Conservation (phyloP, 2,888 invertebrate species). For the Siphlonurus alternatus region DNA sequence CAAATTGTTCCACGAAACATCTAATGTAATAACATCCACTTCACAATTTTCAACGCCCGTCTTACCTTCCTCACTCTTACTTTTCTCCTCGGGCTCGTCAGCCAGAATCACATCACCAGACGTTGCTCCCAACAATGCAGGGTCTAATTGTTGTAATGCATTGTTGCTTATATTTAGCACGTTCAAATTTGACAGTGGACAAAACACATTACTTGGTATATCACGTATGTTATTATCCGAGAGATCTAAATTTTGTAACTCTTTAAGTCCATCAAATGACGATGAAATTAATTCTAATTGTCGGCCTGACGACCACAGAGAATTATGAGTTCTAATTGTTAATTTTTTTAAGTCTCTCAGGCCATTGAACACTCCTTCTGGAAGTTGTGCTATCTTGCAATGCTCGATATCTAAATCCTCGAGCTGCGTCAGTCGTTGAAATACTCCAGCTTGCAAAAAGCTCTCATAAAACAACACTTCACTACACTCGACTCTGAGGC, state of each 20-base stretch:
- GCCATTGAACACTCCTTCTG: constrained; percentile 62
- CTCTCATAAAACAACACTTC: constrained; percentile 64
- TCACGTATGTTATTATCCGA: constrained; percentile 83
- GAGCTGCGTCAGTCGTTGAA: constrained; percentile 52
- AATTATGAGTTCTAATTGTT: constrained; percentile 60
- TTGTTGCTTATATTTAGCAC: constrained; percentile 74
- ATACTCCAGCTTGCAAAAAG: constrained; percentile 49
- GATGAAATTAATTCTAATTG: constrained; percentile 53
- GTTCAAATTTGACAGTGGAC: constrained; percentile 60
- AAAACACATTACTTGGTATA: constrained; percentile 70
- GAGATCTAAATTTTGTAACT: constrained; percentile 67
- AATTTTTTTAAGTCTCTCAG: constrained; percentile 61
- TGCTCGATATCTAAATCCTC: constrained; percentile 57
- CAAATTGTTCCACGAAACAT: constrained; percentile 72
- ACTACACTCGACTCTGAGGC: constrained; percentile 58
- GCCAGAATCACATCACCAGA: constrained; percentile 16
- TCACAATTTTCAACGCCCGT: constrained; percentile 33
- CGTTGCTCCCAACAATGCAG: constrained; percentile 67
- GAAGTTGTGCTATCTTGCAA: constrained; percentile 63
- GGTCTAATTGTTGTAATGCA: constrained; percentile 71
- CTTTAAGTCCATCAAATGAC: constrained; percentile 40
- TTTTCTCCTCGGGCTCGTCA: neutral
- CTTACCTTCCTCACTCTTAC: neutral
- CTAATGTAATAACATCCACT: constrained; percentile 64
- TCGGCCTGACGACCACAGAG: constrained; percentile 53